Base-by-base conservation (phyloP, 2,797 vertebrate genomes). In the Apogon hyalosoma region DNA sequence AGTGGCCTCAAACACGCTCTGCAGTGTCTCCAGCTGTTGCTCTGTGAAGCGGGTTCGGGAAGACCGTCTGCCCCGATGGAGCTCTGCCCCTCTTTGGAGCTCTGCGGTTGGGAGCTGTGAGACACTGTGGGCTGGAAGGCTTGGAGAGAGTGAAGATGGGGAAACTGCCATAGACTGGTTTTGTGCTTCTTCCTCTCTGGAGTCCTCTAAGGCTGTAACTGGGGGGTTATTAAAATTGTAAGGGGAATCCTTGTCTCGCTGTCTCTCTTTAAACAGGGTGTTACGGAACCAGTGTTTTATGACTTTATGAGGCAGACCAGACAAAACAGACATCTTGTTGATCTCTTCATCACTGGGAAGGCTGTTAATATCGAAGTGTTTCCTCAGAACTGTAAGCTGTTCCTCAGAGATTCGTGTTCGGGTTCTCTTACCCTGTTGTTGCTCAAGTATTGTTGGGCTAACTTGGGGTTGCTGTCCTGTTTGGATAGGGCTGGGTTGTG, bases 241-340 rank as follows among this genome's bases (percentile, higher is more conserved):
- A 0, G 98, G 98, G 8, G 98, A 99, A 89, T 99, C 98, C 84
- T 99, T 99, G 92, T 99, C 98, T 68, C 98, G 95, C 58, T 99
- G 98, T 36, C 98, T 95, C 83, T 99, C 98, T 87, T 99, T 99
- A 87, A 99, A 99, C 28, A 99, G 92, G 0, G 98, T 99, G 85
- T 99, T 99, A 78, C 98, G 95, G 88, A 99, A 99, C 98, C 98
- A 99, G 90, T 99, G 98, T 90, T 99, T 99, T 85, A 99, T 99
- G 71, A 99, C 98, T 77, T 99, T 99, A 88, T 98, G 96, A 58
- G 96, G 96, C 89, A 99, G 77, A 48, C 96, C 95, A 0, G 97
- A 98, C 62, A 96, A 93, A 83, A 93, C 92, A 1, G 97, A 96
- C 96, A 99, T 98, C 88, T 98, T 97, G 85, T 95, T 96, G 77